Conservation (phyloP, 2,888 invertebrate genomes). For the Fabriciana adippe region DNA sequence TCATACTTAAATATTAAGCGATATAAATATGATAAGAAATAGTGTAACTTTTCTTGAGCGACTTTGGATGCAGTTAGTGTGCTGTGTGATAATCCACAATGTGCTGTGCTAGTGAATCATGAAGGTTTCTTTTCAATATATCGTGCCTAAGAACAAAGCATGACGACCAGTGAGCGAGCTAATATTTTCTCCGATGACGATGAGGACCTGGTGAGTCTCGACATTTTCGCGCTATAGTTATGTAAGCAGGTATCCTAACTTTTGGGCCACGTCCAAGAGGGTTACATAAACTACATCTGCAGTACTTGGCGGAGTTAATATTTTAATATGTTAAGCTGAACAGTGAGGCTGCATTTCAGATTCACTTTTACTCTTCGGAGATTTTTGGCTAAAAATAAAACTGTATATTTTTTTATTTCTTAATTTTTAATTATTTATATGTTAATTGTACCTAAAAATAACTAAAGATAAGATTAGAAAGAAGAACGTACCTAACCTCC, state of each 20-base stretch:
- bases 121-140: constrained; percentile 55
- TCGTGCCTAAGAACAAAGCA: constrained; percentile 59
- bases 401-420: no score
- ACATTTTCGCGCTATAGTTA: constrained; percentile 42
- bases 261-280: constrained; percentile 47
- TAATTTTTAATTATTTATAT: no score
- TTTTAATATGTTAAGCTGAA: constrained; percentile 21
- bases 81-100: constrained; percentile 56
- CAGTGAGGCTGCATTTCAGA: constrained; percentile 16
- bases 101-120: constrained; percentile 68
- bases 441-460: no score
- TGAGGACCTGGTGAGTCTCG: constrained; percentile 70
- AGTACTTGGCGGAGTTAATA: constrained; percentile 39
- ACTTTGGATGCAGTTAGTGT: constrained; percentile 76
- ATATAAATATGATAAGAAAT: neutral
- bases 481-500: no score
- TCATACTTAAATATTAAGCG: neutral
- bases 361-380: neutral
- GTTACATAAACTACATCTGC: constrained; percentile 51
- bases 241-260: constrained; percentile 46
- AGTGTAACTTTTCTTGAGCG: constrained; percentile 29
- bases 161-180: constrained; percentile 72
- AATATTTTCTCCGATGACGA: constrained; percentile 76
- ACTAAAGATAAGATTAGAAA: no score
- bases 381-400: no score